Base-by-base conservation (phyloP, 2,113 vertebrate genomes). In the Pelecanus crispus region DNA sequence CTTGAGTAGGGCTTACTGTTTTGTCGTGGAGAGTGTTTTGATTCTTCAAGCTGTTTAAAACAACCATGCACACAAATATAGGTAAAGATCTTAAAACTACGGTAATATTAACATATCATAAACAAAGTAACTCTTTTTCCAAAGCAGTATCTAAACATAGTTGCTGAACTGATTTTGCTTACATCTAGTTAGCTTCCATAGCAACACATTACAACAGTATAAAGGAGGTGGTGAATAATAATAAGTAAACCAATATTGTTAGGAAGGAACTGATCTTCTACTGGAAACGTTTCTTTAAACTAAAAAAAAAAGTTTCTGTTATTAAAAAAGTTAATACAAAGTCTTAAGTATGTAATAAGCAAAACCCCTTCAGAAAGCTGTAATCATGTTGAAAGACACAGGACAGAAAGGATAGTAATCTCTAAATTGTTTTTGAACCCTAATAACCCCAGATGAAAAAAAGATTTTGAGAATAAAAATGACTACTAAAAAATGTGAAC, bases 11-110 rank as follows among this genome's bases (percentile, higher is more conserved):
- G 17, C 36, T 90, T 82, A 6, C 5, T 66, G 44, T 90, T n/a
- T 77, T 74, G 32, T 86, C 17, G 21, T 6, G 10, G 34, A n/a
- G 20, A 77, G 8, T 24, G 13, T 66, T 77, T 84, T 49, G 31
- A 38, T 82, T 95, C 94, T 67, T 93, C 56, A 82, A 85, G 58
- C 65, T 91, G 53, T 82, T 94, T 85, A 61, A 74, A 91, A 56
- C 47, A 89, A 53, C 21, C 9, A 4, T 55, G 19, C 20, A 17
- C n/a, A 75, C 17, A 84, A 63, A n/a, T 77, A 31, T 1, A 29
- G 9, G n/a, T 67, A 42, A 80, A 81, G 28, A 61, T 72, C 36
- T 82, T 89, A 63, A 91, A 94, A 28, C 38, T 63, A 81, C 68
- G 28, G n/a, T 55, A 38, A 74, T 65, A 52, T 7, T 59, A 47